phyloP scores from a whole-genome alignment of 1,140 invertebrate species.

The Glossosoma conforme region DNA sequence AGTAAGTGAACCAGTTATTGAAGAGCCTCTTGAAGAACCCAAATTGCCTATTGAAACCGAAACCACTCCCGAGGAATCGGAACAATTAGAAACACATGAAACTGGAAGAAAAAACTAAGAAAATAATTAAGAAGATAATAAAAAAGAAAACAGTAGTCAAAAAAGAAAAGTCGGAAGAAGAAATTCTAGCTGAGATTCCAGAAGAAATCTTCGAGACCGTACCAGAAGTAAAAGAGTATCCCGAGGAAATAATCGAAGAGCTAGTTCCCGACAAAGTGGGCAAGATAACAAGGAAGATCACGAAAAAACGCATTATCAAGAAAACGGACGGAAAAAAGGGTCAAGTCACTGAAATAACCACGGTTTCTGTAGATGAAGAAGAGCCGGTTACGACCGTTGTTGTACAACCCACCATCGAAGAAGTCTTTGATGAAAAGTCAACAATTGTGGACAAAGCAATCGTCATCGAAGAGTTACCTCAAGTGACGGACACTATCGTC shows the following conservation, averaged over 20 bases:
- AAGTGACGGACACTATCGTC: conserved; percentile 22
- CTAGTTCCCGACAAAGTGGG: conserved; percentile 7
- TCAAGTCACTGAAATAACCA: conserved; percentile 42
- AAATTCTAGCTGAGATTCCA: conserved; percentile 16
- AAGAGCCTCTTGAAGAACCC: conserved; percentile 36
- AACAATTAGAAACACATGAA: too few species aligned
- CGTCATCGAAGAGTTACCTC: conserved; percentile 28
- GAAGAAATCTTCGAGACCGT: conserved; percentile 30
- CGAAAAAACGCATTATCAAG: conserved; percentile 35
- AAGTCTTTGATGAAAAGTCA: neutral
- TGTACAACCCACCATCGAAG: too few species aligned
- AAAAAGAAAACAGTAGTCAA: conserved; percentile 17
- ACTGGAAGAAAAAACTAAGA: too few species aligned
- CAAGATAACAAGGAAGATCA: conserved; percentile 28
- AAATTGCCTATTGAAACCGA: too few species aligned
- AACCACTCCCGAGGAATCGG: neutral
- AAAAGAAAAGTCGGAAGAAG: conserved; percentile 18
- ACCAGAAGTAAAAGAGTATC: conserved; percentile 3
- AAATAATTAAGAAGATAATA: too few species aligned
- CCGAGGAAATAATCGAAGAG: conserved; percentile 17
- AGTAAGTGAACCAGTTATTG: conserved; percentile 32
- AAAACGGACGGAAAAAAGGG: conserved; percentile 40
- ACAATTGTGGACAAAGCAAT: conserved; percentile 25
- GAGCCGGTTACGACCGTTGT: conserved; percentile 38
- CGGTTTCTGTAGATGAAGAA: conserved; percentile 43